phyloP scores from a whole-genome alignment of 2,888 invertebrate genomes.

The Parnassius apollo region DNA sequence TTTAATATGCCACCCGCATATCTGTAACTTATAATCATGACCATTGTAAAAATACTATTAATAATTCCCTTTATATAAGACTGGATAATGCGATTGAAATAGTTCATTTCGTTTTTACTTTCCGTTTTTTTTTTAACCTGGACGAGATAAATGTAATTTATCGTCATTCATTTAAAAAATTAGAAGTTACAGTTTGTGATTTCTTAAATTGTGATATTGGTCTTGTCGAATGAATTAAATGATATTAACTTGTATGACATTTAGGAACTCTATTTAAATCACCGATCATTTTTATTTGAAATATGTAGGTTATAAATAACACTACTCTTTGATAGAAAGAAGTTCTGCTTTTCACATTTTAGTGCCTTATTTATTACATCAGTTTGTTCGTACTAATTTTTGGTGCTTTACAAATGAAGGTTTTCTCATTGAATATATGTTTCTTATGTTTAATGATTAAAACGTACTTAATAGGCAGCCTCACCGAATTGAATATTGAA shows the following conservation, averaged over 20 bases:
- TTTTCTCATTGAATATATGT: conserved; percentile 4
- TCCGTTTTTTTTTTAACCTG: conserved; percentile 13
- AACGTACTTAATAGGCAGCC: conserved; percentile 14
- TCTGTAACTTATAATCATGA: background rate
- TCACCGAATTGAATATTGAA: conserved; percentile 15
- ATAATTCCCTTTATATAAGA: conserved; percentile 4
- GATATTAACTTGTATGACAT: conserved; percentile 23
- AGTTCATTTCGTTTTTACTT: background rate
- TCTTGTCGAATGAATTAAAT: conserved; percentile 21
- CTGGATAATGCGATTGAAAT: conserved; percentile 8
- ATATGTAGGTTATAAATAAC: background rate
- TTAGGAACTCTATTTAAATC: conserved; percentile 16
- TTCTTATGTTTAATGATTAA: conserved; percentile 10
- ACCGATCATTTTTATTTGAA: background rate
- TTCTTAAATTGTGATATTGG: conserved; percentile 25
- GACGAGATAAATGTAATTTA: conserved; percentile 20
- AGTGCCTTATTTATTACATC: conserved; percentile 19
- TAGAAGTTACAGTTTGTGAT: conserved; percentile 17
- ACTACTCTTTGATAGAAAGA: background rate
- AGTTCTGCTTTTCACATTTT: conserved; percentile 4
- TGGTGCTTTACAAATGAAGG: conserved; percentile 20
- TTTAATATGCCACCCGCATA: conserved; percentile 9
- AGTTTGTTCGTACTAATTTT: conserved; percentile 15
- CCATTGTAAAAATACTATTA: background rate
- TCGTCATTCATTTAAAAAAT: conserved; percentile 9